Evolutionary conservation across 2,113 vertebrate species (phyloP).

Genomic region (Prionailurus bengalensis): DNA sequence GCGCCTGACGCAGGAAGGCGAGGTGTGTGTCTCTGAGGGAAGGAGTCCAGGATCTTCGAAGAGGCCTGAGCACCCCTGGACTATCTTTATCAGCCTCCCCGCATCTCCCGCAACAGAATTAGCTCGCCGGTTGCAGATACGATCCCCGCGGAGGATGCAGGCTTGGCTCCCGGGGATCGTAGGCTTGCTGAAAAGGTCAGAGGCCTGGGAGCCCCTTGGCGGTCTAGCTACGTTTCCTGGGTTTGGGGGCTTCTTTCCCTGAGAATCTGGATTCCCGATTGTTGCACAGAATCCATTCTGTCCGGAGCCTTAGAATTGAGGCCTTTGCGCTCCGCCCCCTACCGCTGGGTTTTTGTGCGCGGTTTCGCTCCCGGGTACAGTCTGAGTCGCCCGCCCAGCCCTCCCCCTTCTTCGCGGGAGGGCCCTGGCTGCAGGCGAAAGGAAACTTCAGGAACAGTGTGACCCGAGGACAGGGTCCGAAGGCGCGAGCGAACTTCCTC

Average conservation of each 20-base stretch:
- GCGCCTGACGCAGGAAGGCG: neutral
- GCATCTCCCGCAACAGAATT: neutral
- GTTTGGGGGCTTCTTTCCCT: neutral
- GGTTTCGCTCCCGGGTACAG: neutral
- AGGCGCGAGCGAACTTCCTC: neutral
- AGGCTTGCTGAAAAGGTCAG: neutral
- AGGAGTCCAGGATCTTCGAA: neutral
- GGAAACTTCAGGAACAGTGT: neutral
- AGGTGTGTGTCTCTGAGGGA: neutral
- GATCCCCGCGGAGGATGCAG: neutral
- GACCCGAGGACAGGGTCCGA: neutral
- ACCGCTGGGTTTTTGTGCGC: neutral
- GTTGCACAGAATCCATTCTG: neutral
- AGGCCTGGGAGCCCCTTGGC: neutral
- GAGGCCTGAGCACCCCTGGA: rapidly evolving
- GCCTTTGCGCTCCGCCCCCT: neutral
- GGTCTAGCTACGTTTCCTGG: neutral
- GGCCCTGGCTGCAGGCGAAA: neutral
- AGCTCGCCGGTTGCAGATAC: neutral
- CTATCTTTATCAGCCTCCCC: neutral
- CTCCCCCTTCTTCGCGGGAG: neutral
- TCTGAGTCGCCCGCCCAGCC: rapidly evolving
- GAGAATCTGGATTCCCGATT: neutral
- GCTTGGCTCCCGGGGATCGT: neutral
- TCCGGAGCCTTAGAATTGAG: rapidly evolving